These are phyloP conservation scores for Vanessa cardui DNA, from an alignment of 2,888 invertebrate species.

Conservation along the genomic window DNA sequence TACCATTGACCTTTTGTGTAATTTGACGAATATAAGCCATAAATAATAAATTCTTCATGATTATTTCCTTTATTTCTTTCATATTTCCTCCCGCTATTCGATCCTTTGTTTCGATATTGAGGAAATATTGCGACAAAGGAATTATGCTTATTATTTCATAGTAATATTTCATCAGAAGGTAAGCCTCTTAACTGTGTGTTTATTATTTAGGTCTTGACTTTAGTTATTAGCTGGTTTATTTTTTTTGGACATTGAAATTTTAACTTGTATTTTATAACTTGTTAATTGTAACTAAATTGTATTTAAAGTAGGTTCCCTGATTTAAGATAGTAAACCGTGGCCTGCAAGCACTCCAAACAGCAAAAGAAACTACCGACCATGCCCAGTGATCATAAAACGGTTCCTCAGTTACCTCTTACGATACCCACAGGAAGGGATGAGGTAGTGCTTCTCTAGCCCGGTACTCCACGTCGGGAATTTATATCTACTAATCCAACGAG, in stretches of 20 bases:
- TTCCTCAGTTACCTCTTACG: too few species aligned
- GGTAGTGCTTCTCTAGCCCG: too few species aligned
- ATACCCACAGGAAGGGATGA: too few species aligned
- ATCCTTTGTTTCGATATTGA: constrained; percentile 17
- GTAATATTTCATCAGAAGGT: constrained; percentile 24
- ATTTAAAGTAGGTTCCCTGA: too few species aligned
- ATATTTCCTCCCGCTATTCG: constrained; percentile 23
- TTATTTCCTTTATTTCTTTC: constrained; percentile 26
- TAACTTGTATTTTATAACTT: too few species aligned
- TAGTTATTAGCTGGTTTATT: constrained; percentile 12
- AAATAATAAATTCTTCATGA: constrained; percentile 28
- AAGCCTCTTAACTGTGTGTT: constrained; percentile 17
- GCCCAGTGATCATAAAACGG: too few species aligned
- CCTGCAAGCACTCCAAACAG: too few species aligned
- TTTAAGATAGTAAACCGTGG: too few species aligned
- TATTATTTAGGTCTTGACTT: constrained; percentile 13
- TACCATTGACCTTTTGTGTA: constrained; percentile 24
- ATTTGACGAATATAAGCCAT: constrained; percentile 24
- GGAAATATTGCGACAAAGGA: constrained; percentile 12
- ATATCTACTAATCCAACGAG: too few species aligned
- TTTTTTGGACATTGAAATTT: not conserved
- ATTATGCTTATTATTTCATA: constrained; percentile 16
- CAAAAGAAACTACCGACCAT: too few species aligned
- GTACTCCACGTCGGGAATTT: too few species aligned
- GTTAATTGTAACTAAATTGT: too few species aligned